Base-by-base conservation (phyloP, 2,113 vertebrate species). In the Cyanistes caeruleus region DNA sequence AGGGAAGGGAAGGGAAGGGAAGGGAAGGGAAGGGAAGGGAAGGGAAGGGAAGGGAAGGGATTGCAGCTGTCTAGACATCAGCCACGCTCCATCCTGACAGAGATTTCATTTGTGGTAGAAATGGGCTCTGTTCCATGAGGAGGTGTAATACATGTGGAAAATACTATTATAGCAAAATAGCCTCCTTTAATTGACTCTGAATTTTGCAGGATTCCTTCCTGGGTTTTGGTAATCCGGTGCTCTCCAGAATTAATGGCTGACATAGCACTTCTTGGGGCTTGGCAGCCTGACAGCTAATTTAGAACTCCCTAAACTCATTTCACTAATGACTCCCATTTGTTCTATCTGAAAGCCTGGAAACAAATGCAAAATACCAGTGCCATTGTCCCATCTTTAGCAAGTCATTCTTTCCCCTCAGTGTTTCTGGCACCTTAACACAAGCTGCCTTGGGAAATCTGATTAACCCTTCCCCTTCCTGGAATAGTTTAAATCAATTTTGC, bases 261-360 rank as follows among this genome's bases (percentile, higher is more conserved):
- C 92, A 90, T 91, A 80, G 91, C 96, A 95, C 81, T 97, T 97
- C 91, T 95, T 68, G 3, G n/a, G 83, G 80, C 65, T 95, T 96
- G 95, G 92, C 97, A 93, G 93, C 76, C 94, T 94, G 95, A 96
- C 95, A 95, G 97, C 91, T 95, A 95, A 94, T 97, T 95, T 95
- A 95, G 96, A 95, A 96, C 95, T 94, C 95, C 90, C 91, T 95
- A 96, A 96, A 97, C 94, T 97, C 95, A 96, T 97, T 96, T 95
- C 94, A 97, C 83, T 97, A 96, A 96, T 97, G 95, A 96, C 90
- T 96, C 91, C 91, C 91, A 96, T 97, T 97, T 96, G 97, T 97
- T 95, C 95, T 96, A 87, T 94, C 90, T 96, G 94, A 96, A 95
- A 96, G 90, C 94, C 95, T 96, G 96, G 80, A 96, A 96, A 95